Evolutionary conservation across 2,113 vertebrate species (phyloP).

Genomic region (Nansenia antarctica): DNA sequence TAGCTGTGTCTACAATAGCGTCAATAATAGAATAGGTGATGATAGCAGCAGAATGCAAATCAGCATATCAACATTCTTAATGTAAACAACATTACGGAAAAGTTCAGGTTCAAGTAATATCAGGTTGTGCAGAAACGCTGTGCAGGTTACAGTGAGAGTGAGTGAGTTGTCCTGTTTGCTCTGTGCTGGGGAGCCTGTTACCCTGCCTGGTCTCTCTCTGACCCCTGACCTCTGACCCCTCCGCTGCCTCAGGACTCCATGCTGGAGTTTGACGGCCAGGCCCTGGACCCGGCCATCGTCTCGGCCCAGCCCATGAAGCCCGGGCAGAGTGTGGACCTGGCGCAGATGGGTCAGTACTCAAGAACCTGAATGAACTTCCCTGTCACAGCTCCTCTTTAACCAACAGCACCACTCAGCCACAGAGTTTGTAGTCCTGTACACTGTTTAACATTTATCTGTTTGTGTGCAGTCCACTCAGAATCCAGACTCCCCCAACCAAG

Average conservation of each 20-base stretch:
- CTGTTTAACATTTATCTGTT: neutral
- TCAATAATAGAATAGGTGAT: too few species aligned
- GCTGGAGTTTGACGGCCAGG: constrained; percentile 96
- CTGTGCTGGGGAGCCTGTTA: neutral
- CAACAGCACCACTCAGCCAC: neutral
- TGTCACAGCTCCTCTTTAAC: neutral
- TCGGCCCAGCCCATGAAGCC: constrained; percentile 98
- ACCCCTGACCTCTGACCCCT: too few species aligned
- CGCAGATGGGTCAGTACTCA: constrained; percentile 88
- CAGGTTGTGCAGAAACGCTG: too few species aligned
- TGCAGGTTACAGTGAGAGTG: too few species aligned
- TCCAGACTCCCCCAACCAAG: constrained; percentile 86
- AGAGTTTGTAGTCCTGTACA: neutral
- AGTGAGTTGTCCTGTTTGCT: neutral
- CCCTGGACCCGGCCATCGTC: constrained; percentile 95
- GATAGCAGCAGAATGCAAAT: too few species aligned
- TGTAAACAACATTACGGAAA: too few species aligned
- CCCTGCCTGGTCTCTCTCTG: neutral
- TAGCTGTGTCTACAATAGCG: too few species aligned
- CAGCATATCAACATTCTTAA: too few species aligned
- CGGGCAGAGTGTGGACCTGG: constrained; percentile 84
- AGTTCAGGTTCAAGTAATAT: too few species aligned
- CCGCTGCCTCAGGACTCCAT: constrained; percentile 85
- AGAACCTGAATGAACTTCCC: constrained; percentile 77
- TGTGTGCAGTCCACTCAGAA: constrained; percentile 82